phyloP scores from a whole-genome alignment of 2,888 invertebrate species.

The Tetanocera ferruginea region DNA sequence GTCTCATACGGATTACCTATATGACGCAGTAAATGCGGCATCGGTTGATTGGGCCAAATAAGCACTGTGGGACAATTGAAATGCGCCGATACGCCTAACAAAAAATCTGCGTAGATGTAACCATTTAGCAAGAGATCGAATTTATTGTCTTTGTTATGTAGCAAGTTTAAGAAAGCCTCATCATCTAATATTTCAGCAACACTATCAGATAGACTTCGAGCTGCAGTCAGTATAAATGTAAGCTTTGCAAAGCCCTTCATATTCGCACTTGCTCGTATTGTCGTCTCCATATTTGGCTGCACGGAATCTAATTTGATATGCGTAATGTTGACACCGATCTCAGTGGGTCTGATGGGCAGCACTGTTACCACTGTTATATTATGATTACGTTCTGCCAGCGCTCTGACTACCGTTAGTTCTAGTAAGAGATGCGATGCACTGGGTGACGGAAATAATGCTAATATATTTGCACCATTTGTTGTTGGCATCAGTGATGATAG shows the following conservation, averaged over 20 bases:
- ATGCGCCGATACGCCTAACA: conserved; percentile 55
- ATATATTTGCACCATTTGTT: conserved; percentile 47
- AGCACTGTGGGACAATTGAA: conserved; percentile 56
- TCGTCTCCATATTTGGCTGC: neutral
- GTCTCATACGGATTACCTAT: conserved; percentile 52
- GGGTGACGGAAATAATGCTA: conserved; percentile 52
- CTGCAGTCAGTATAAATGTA: neutral
- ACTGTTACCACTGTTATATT: conserved; percentile 55
- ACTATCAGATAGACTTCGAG: neutral
- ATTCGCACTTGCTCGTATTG: conserved; percentile 4
- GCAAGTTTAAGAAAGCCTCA: conserved; percentile 47
- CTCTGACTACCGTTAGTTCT: conserved; percentile 51
- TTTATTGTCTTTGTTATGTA: conserved; percentile 48
- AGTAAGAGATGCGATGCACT: conserved; percentile 54
- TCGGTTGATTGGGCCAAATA: conserved; percentile 48
- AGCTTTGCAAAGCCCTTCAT: neutral
- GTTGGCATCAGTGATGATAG: neutral
- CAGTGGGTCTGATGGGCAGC: conserved; percentile 42
- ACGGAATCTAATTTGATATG: conserved; percentile 45
- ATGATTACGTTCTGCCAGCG: conserved; percentile 54
- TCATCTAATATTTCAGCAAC: conserved; percentile 44
- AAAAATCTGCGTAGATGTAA: conserved; percentile 51
- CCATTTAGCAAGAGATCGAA: conserved; percentile 57
- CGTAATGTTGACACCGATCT: conserved; percentile 29
- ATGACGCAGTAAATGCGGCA: conserved; percentile 42